Evolutionary conservation across 2,797 vertebrate species (phyloP).

Genomic region (Argentina silus): DNA sequence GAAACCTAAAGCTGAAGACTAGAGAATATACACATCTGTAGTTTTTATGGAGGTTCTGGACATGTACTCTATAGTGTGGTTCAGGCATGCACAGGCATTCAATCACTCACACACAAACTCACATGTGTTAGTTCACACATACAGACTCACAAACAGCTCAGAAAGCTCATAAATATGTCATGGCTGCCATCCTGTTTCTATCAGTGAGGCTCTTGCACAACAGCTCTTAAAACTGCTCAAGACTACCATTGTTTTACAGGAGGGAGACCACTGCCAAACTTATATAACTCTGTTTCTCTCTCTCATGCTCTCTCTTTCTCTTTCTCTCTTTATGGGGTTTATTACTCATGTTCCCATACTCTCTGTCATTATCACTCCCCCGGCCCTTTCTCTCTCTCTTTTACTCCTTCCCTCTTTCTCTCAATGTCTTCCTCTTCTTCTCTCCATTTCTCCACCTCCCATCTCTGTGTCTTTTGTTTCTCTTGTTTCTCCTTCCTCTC

Average conservation of each 20-base stretch:
- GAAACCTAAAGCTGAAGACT: background rate
- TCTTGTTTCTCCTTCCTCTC: background rate
- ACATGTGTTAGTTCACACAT: background rate
- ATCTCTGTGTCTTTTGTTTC: constrained; percentile 2
- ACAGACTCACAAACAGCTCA: background rate
- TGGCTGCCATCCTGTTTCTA: constrained; percentile 32
- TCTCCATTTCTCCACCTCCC: constrained; percentile 1
- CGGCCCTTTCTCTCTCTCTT: background rate
- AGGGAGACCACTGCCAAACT: constrained; percentile 22
- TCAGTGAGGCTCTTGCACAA: constrained; percentile 18
- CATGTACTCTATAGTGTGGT: background rate
- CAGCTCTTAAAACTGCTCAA: constrained; percentile 25
- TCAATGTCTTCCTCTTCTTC: constrained; percentile 9
- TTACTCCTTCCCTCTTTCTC: background rate
- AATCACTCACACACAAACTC: constrained; percentile 7
- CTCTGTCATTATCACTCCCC: background rate
- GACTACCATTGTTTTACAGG: constrained; percentile 34
- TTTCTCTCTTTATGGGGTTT: constrained; percentile 3
- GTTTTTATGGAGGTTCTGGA: background rate
- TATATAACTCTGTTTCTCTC: background rate
- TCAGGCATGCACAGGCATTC: background rate
- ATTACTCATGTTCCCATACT: background rate
- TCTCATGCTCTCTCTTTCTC: background rate
- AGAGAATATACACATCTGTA: background rate
- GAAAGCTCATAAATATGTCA: constrained; percentile 9